Evolutionary conservation across 1,140 invertebrate genomes (phyloP), one percentile per base, ranked within the genome.

Genomic region (Neodiprion pinetum): DNA sequence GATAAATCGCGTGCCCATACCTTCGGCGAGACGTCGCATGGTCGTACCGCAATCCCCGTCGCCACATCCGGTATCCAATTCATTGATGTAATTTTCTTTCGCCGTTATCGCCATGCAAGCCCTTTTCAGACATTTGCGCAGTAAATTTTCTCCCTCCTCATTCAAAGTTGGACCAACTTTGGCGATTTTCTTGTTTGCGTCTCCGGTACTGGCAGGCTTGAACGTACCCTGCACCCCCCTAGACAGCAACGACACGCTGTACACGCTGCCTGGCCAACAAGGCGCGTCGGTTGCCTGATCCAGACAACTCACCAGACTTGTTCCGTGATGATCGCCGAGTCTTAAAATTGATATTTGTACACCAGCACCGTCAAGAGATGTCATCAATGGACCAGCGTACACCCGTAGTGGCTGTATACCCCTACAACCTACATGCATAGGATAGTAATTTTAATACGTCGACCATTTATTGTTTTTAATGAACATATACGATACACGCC

Each of bases 31-130:
- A 72, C 90, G 88, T 68, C 89, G 89, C 12, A 95, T 84, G 0
- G 95, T 96, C 1, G 91, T 91, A 5, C 96, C 95, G 85, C 94
- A 95, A 81, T 97, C 95, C 0, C 94, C 95, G 83, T 97, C 96
- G 1, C 96, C 96, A 82, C 93, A 93, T 7, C 92, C 92, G 0
- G 90, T 90, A 82, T 97, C 95, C 14, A 96, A 82, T 40, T 88
- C 83, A 84, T 97, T 96, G 1, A 96, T 86, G 9, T 89, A 76
- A 1, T 85, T 79, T 81, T 95, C 92, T 50, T 90, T 87, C 21
- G 88, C 79, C 17, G 92, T 86, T 47, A 96, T 77, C 7, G 81
- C 85, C 48, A 88, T 74, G 53, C 90, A 89, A 11, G 91, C 91
- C 48, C 80, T 83, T 70, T 78, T 67, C n/a, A 93, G 77, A 78